Percentiles rank a stretch among this genome's conserved stretches.
Evolutionary conservation across 2,888 invertebrate genomes (phyloP).

Genomic region (Ptilodon capucinus): DNA sequence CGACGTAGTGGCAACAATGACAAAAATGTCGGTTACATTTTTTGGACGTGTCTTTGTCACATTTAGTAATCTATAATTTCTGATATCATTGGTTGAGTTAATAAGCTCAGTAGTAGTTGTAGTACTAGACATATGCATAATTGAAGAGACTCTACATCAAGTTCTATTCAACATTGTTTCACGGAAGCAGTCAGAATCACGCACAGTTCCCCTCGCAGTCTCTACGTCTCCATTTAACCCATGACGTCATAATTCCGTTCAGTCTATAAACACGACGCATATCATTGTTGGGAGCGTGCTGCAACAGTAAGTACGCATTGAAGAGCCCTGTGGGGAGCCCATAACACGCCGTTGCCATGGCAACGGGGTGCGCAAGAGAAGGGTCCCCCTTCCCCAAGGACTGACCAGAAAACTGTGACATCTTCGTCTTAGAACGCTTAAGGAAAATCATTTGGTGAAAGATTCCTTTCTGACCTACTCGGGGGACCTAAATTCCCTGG

Average conservation of each 20-base stretch:
- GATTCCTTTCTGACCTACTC: constrained; percentile 9
- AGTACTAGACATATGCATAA: no score
- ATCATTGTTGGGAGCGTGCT: constrained; percentile 38
- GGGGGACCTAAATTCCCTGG: constrained; percentile 42
- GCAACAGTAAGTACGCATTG: constrained; percentile 34
- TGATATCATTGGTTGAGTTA: no score
- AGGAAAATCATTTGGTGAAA: constrained; percentile 30
- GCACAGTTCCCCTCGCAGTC: constrained; percentile 14
- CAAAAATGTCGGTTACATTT: no score
- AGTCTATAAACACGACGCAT: constrained; percentile 37
- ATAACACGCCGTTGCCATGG: constrained; percentile 73
- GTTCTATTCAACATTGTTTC: constrained; percentile 6
- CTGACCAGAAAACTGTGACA: constrained; percentile 64
- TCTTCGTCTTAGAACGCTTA: constrained; percentile 40
- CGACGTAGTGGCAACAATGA: no score
- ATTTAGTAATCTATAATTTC: no score
- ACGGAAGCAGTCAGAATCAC: constrained; percentile 16
- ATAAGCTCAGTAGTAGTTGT: no score
- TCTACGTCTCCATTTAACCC: constrained; percentile 19
- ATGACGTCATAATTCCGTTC: constrained; percentile 42
- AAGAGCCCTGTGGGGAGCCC: constrained; percentile 70
- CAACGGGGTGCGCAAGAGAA: constrained; percentile 60
- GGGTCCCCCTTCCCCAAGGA: constrained; percentile 62
- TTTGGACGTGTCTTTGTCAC: no score
- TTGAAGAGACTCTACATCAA: not conserved